Percentiles rank a stretch among this genome's conserved stretches.
Conservation (phyloP, 2,888 invertebrate species). For the Cheilosia pagana region DNA sequence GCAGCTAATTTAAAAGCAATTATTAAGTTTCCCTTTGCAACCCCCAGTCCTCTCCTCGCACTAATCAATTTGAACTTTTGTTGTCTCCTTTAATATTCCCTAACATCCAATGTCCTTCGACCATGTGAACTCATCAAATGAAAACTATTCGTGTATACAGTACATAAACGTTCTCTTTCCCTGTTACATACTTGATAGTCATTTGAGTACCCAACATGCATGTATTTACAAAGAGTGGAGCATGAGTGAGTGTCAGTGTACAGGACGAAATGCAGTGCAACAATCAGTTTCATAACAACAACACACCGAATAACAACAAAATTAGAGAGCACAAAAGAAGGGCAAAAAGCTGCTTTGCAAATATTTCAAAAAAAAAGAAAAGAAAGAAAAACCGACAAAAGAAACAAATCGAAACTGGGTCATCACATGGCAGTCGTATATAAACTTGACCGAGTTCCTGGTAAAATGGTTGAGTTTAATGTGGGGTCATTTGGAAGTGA, state of each 20-base stretch:
- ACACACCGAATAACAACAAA: neutral
- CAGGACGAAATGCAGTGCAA: slow-evolving; percentile 58
- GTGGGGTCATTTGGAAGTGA: slow-evolving; percentile 28
- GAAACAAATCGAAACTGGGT: slow-evolving; percentile 63
- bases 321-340: slow-evolving; percentile 26
- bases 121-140: neutral
- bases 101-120: slow-evolving; percentile 8
- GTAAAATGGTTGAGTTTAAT: slow-evolving; percentile 36
- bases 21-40: neutral
- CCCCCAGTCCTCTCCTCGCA: neutral
- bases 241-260: neutral
- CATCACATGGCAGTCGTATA: slow-evolving; percentile 27
- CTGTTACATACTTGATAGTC: slow-evolving; percentile 9
- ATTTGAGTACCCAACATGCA: neutral
- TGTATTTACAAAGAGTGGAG: neutral
- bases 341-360: slow-evolving; percentile 50
- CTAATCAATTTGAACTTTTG: neutral
- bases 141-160: neutral
- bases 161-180: neutral
- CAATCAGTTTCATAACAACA: slow-evolving; percentile 47
- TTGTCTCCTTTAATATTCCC: neutral
- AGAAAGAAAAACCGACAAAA: slow-evolving; percentile 29
- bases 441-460: slow-evolving; percentile 76
- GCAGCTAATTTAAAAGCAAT: slow-evolving; percentile 3
- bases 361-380: slow-evolving; percentile 51